These are phyloP conservation scores for Caenorhabditis briggsae DNA, from an alignment of 1,140 invertebrate genomes.

Conservation along the genomic window DNA sequence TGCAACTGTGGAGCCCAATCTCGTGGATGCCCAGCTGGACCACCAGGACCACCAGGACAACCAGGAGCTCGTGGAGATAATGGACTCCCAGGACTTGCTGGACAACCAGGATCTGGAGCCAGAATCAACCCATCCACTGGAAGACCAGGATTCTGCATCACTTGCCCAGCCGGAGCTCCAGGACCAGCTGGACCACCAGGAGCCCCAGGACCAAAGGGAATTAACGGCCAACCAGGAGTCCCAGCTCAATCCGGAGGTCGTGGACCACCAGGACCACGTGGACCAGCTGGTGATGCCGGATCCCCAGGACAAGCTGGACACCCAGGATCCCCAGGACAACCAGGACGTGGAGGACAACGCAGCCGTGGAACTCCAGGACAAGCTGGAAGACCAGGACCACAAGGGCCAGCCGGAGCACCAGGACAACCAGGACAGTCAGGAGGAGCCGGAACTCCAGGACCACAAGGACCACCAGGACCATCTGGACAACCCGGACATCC, in stretches of 20 bases:
- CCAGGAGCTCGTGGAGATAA: conserved; percentile 65
- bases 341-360: conserved; percentile 51
- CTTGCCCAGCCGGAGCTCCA: conserved; percentile 65
- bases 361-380: conserved; percentile 34
- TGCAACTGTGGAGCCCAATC: conserved; percentile 66
- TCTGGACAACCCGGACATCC: conserved; percentile 36
- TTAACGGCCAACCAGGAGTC: conserved; percentile 20
- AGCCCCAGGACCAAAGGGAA: conserved; percentile 47
- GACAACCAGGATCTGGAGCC: conserved; percentile 64
- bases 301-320: conserved; percentile 26
- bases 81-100: conserved; percentile 63
- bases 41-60: conserved; percentile 64
- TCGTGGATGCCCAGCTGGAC: conserved; percentile 65
- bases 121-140: conserved; percentile 1
- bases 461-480: conserved; percentile 54
- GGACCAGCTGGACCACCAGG: conserved; percentile 56
- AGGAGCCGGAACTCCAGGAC: conserved; percentile 42
- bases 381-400: conserved; percentile 49
- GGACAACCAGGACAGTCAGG: conserved; percentile 50
- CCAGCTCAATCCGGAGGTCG: conserved; percentile 28
- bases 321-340: conserved; percentile 15
- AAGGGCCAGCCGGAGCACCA: conserved; percentile 44
- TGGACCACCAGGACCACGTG: conserved; percentile 50
- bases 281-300: conserved; percentile 45
- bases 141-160: conserved; percentile 62